Conservation (phyloP, 53 echinoderm and acorn worm species). For the Arbacia lixula region DNA sequence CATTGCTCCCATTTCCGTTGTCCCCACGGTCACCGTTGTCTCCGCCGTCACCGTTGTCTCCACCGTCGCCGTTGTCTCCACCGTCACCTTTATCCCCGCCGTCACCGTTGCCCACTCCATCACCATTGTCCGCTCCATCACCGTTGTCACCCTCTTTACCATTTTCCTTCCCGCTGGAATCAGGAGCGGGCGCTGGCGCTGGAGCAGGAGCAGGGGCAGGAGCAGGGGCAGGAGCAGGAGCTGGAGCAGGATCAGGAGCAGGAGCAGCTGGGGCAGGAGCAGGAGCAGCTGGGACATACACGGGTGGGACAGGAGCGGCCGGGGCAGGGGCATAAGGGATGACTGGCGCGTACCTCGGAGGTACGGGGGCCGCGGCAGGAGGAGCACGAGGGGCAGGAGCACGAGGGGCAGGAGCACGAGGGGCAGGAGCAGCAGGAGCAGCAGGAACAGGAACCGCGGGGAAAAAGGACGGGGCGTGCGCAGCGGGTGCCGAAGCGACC, state of each 20-base stretch:
- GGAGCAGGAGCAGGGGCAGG: background rate
- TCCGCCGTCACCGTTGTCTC: background rate
- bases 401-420: background rate
- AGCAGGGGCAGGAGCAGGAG: background rate
- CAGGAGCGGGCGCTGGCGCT: conserved; percentile 19
- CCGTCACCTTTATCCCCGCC: conserved; percentile 15
- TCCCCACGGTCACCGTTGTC: background rate
- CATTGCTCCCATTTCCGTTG: background rate
- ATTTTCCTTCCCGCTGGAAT: background rate
- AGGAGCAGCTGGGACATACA: background rate
- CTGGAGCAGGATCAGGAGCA: background rate
- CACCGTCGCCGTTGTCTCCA: background rate
- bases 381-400: conserved; percentile 14
- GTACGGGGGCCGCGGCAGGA: background rate
- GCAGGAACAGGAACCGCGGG: background rate
- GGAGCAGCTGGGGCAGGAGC: conserved; percentile 17
- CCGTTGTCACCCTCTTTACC: too few species aligned
- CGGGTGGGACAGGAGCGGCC: background rate
- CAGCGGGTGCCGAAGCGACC: too few species aligned
- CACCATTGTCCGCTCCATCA: background rate
- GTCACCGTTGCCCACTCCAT: background rate
- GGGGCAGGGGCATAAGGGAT: background rate
- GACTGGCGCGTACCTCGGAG: conserved; percentile 9
- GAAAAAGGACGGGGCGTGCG: too few species aligned
- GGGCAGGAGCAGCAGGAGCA: background rate